Evolutionary conservation across 2,888 invertebrate species (phyloP), one percentile per base, ranked within the genome.

Genomic region (Gari tellinella): DNA sequence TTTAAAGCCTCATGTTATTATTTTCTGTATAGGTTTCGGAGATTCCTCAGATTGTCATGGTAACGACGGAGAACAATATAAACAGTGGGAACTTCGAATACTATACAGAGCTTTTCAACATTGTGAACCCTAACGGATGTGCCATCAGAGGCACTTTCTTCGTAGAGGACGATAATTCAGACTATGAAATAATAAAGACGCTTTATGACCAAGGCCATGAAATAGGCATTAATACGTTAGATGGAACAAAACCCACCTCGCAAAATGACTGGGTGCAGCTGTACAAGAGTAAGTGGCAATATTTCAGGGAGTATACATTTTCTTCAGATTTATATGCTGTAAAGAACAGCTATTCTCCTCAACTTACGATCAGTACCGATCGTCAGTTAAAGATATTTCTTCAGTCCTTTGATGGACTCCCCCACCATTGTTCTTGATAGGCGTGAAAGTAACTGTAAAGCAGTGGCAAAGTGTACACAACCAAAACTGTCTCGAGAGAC

Each of bases 101-200:
- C 10, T 87, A 87, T 62, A 21, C 14, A 15, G 25, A 23, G 5
- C 19, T 73, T 17, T 63, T 77, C 15, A 38, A 63, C 41, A 51
- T 62, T 41, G 56, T 17, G 12, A 87, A 86, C 65, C 87, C 87
- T 4, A 87, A 87, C 51, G 80, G 76, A 17, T 87, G 87, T 58
- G 69, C 80, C 0, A 60, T 66, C 4, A 51, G 62, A 8, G 87
- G 83, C 4, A 84, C 86, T 0, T 85, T 85, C 66, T 87, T 81
- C 61, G 63, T 85, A 1, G 72, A 81, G 61, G 68, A 81, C 41
- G 31, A 52, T 10, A 56, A 63, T 31, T 73, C 85, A 1, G 73
- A 85, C 49, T 78, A 82, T 21, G 55, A 25, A 0, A 41, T 83
- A 3, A 72, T 86, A 15, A 79, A 77, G 48, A 4, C 49, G 0